Base-by-base conservation (phyloP, 2,888 invertebrate species). In the Protonemura montana region DNA sequence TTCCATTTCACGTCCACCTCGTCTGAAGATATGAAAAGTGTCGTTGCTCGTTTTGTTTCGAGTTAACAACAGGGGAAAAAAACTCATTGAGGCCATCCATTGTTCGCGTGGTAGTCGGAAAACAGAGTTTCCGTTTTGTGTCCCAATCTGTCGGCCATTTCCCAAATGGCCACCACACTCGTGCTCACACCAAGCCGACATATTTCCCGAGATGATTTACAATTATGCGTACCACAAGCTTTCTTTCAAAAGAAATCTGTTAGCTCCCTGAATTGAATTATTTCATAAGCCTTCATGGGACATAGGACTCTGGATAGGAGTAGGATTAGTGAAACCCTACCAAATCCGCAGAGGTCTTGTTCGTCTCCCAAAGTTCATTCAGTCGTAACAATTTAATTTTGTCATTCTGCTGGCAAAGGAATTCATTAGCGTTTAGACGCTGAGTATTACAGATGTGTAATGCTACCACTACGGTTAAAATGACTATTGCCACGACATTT, bases 171-270 rank as follows among this genome's bases (percentile, higher is more conserved):
- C 16, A 59, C 59, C 59, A 35, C 35, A 35, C 5, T 10, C 35
- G 35, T 10, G 5, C 5, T 10, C 35, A 35, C 35, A 35, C 35
- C 35, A 35, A 3, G 35, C 59, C 59, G 10, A 59, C 59, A 59
- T 10, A 59, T 59, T 59, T 59, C 59, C 59, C 59, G 59, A 59
- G 59, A 59, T 59, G 59, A 59, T 59, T 59, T 59, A 59, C 59
- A 59, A 59, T 59, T 59, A 59, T 59, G 59, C 21, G 2, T 59
- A 21, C 59, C 59, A 21, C 59, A 21, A 21, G 59, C 59, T 21
- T 59, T 13, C 21, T 21, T 59, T 13, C 21, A 59, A 21, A 59
- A 59, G 59, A 59, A 21, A 59, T 59, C 59, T 59, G 21, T 59
- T 59, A 59, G 59, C 59, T 59, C 1, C 59, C 59, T 13, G 59